Conservation (phyloP, 2,113 vertebrate species). For the Fukomys damarensis region DNA sequence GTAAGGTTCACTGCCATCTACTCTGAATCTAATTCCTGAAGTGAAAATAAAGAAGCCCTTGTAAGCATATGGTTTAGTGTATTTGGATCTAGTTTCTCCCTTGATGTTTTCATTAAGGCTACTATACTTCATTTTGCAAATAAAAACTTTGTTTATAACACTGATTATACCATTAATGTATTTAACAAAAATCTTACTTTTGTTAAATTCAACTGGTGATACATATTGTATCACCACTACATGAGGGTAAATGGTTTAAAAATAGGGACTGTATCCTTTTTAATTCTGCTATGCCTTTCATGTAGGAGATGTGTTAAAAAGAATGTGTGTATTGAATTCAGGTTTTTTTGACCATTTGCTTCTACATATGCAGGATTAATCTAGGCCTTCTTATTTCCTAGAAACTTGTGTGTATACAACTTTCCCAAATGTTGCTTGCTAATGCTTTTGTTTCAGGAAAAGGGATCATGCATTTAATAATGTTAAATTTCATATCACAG, state of each 20-base stretch:
- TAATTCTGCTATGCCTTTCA: not conserved
- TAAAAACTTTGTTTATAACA: constrained; percentile 9
- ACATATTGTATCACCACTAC: not conserved
- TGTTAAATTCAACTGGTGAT: constrained; percentile 23
- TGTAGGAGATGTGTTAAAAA: not conserved
- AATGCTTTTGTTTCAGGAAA: constrained; percentile 50
- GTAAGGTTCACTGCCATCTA: constrained; percentile 31
- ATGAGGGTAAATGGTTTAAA: not conserved
- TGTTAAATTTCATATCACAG: constrained; percentile 11
- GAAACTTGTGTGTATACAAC: constrained; percentile 12
- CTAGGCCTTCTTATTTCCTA: constrained; percentile 34
- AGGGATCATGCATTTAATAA: constrained; percentile 37
- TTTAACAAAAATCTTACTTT: constrained; percentile 50
- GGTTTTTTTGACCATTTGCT: not conserved
- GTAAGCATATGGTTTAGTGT: not conserved
- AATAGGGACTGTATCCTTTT: not conserved
- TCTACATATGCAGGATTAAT: constrained; percentile 9
- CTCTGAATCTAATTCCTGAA: constrained; percentile 12
- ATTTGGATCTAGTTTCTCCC: not conserved
- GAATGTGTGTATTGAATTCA: not conserved
- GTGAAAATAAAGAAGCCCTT: not conserved
- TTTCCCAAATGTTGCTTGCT: not conserved
- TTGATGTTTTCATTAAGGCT: constrained; percentile 31
- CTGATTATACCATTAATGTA: not conserved
- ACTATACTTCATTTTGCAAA: constrained; percentile 24